A percentile compares a stretch with the other conserved stretches of the same genome.
Evolutionary conservation across 2,888 invertebrate species (phyloP).

Genomic region (Cryptosula pallasiana): DNA sequence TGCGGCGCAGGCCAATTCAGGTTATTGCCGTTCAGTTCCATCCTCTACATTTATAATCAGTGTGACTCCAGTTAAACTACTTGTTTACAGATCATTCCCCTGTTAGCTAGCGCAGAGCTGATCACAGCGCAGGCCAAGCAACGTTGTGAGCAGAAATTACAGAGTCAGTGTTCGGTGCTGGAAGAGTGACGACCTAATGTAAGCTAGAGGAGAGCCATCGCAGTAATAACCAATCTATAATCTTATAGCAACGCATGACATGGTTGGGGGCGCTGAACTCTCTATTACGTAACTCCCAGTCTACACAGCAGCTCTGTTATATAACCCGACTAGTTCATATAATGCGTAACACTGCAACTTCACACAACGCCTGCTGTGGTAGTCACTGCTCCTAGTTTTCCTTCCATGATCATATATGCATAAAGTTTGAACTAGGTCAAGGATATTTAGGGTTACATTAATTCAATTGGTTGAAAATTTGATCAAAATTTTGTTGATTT

Average conservation of each 20-base stretch:
- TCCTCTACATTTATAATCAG: not conserved
- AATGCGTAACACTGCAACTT: too few relatives aligned
- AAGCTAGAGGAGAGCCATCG: not conserved
- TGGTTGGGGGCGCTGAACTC: not conserved
- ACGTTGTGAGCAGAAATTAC: not conserved
- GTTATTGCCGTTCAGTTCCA: slow-evolving; percentile 12
- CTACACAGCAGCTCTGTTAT: too few relatives aligned
- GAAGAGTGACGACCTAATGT: slow-evolving; percentile 7
- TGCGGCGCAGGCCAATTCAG: not conserved
- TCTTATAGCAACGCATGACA: slow-evolving; percentile 2
- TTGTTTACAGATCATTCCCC: slow-evolving; percentile 12
- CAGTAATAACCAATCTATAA: slow-evolving; percentile 11
- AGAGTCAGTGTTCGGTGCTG: not conserved
- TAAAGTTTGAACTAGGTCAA: too few relatives aligned
- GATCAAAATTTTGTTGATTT: too few relatives aligned
- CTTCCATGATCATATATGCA: too few relatives aligned
- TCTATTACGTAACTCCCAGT: not conserved
- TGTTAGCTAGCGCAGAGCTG: not conserved
- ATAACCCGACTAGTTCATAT: too few relatives aligned
- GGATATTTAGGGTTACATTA: too few relatives aligned
- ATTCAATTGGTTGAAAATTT: too few relatives aligned
- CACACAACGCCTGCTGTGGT: too few relatives aligned
- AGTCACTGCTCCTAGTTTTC: too few relatives aligned
- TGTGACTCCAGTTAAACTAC: not conserved
- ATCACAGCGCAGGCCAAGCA: slow-evolving; percentile 3